phyloP scores from a whole-genome alignment of 2,888 invertebrate genomes.

The Coenonympha arcania region DNA sequence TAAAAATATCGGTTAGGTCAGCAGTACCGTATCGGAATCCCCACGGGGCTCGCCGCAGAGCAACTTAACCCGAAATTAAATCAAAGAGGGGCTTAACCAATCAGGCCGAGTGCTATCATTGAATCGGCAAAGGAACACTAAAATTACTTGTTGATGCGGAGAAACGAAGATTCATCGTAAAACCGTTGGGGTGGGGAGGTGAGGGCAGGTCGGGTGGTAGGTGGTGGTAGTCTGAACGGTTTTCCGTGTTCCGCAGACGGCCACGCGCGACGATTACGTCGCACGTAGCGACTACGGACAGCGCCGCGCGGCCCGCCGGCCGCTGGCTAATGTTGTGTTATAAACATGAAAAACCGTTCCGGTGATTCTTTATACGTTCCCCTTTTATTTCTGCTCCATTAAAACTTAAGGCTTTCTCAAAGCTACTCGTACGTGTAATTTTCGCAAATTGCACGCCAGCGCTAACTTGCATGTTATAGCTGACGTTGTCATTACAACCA shows the following conservation, averaged over 20 bases:
- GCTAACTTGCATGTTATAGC: too few relatives aligned
- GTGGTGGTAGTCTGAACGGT: constrained; percentile 65
- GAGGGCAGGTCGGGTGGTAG: constrained; percentile 40
- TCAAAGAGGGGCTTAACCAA: constrained; percentile 74
- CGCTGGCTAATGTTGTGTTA: constrained; percentile 65
- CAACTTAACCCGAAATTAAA: constrained; percentile 74
- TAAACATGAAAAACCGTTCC: constrained; percentile 72
- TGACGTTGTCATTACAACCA: too few relatives aligned
- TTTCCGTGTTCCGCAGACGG: constrained; percentile 71
- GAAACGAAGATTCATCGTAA: constrained; percentile 75
- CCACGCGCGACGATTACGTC: constrained; percentile 60
- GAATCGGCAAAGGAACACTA: constrained; percentile 74
- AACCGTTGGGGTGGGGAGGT: constrained; percentile 59
- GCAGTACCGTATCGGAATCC: constrained; percentile 47
- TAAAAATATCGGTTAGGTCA: constrained; percentile 46
- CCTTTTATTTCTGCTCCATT: constrained; percentile 22
- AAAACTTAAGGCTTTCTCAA: not conserved
- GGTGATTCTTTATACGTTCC: constrained; percentile 64
- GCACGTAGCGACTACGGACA: constrained; percentile 58
- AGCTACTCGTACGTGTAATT: not conserved
- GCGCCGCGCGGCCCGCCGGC: constrained; percentile 51
- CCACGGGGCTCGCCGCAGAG: constrained; percentile 61
- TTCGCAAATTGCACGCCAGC: not conserved
- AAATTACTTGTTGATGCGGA: constrained; percentile 75
- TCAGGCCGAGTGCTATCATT: constrained; percentile 74